Evolutionary conservation across 2,888 invertebrate genomes (phyloP).

Genomic region (Rhagonycha lutea): DNA sequence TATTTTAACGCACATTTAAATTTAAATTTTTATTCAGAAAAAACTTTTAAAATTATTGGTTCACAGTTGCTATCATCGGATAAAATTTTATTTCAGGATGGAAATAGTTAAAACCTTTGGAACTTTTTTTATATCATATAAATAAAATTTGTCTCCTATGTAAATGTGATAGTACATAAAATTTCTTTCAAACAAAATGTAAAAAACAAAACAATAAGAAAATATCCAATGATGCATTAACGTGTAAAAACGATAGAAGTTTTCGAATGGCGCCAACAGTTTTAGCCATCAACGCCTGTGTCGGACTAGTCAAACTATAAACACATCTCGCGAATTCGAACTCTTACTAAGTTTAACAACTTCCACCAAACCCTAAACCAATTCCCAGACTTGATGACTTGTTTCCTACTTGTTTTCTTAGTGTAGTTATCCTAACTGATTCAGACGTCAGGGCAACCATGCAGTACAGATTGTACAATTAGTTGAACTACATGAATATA

Average conservation of each 20-base stretch:
- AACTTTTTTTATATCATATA: neutral
- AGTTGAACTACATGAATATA: neutral
- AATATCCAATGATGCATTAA: constrained; percentile 35
- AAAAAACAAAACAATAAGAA: constrained; percentile 30
- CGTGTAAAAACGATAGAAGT: constrained; percentile 32
- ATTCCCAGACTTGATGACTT: constrained; percentile 37
- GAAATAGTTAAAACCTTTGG: constrained; percentile 5
- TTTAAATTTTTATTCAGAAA: constrained; percentile 23
- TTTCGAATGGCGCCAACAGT: constrained; percentile 33
- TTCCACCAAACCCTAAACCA: constrained; percentile 36
- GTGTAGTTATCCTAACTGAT: constrained; percentile 21
- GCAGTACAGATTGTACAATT: neutral
- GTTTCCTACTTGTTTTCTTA: constrained; percentile 35
- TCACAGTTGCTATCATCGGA: neutral
- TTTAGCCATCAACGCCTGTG: constrained; percentile 34
- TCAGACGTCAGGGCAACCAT: constrained; percentile 12
- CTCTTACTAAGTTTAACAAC: constrained; percentile 36
- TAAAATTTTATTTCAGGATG: neutral
- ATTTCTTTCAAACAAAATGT: constrained; percentile 22
- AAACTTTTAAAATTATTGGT: constrained; percentile 4
- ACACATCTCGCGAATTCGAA: constrained; percentile 37
- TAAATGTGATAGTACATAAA: constrained; percentile 12
- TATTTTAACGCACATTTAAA: constrained; percentile 28
- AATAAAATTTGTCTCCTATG: constrained; percentile 6
- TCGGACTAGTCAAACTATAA: constrained; percentile 35